Conservation (phyloP, 2,888 invertebrate genomes). For the Drosophila acutilabella region DNA sequence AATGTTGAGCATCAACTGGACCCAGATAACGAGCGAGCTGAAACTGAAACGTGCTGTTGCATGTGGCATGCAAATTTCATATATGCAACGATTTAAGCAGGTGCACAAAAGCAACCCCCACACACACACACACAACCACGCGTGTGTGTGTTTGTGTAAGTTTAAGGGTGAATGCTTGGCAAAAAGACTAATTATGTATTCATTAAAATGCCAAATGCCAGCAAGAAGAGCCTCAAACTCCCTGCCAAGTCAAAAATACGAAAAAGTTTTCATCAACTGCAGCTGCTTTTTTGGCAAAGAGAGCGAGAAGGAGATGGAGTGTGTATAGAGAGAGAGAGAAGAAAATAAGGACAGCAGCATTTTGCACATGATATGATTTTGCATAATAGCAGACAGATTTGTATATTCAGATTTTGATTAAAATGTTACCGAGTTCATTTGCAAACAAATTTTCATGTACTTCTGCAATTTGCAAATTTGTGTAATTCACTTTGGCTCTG, state of each 20-base stretch:
- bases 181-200: slow-evolving; percentile 81
- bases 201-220: slow-evolving; percentile 78
- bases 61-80: slow-evolving; percentile 63
- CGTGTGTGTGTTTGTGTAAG: not conserved
- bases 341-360: not conserved
- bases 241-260: slow-evolving; percentile 2
- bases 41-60: slow-evolving; percentile 62
- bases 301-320: not conserved
- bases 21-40: slow-evolving; percentile 36
- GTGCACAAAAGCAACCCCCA: slow-evolving; percentile 49
- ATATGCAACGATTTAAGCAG: slow-evolving; percentile 66
- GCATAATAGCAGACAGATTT: slow-evolving; percentile 49
- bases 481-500: slow-evolving; percentile 2
- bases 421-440: slow-evolving; percentile 41
- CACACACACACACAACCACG: not conserved
- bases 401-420: slow-evolving; percentile 40
- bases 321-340: not conserved
- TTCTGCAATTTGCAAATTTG: slow-evolving; percentile 18
- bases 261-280: slow-evolving; percentile 15
- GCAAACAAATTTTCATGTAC: slow-evolving; percentile 18
- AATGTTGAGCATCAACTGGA: slow-evolving; percentile 41
- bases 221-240: slow-evolving; percentile 26
- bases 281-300: slow-evolving; percentile 17
- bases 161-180: slow-evolving; percentile 52
- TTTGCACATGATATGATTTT: slow-evolving; percentile 44